Evolutionary conservation across 2,113 vertebrate genomes (phyloP).

Genomic region (Morone chrysops): DNA sequence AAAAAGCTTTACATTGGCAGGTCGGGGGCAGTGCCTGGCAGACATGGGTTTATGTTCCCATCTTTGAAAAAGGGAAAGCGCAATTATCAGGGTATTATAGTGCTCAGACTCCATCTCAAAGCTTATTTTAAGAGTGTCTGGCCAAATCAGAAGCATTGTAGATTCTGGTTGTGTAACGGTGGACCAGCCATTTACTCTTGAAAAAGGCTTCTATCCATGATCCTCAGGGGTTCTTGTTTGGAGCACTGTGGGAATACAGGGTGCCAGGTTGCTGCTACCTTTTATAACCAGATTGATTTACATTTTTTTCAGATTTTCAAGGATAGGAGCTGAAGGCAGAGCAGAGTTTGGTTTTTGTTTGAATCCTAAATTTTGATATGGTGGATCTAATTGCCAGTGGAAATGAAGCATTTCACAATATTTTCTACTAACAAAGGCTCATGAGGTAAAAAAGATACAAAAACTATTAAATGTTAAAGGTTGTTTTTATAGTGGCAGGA

Average conservation of each 20-base stretch:
- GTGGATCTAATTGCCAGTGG: neutral
- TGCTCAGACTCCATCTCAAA: neutral
- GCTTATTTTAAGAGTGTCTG: neutral
- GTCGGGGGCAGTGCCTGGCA: neutral
- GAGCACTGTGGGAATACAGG: neutral
- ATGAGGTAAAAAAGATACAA: neutral
- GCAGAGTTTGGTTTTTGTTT: neutral
- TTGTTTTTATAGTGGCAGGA: neutral
- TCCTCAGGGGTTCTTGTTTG: neutral
- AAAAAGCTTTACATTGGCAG: neutral
- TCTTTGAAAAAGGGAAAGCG: neutral
- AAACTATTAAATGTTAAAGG: neutral
- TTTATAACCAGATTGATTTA: neutral
- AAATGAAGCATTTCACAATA: neutral
- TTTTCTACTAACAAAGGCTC: neutral
- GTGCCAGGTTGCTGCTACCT: neutral
- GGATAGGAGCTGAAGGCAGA: neutral
- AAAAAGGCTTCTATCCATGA: neutral
- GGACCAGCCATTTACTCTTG: neutral
- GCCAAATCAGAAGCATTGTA: neutral
- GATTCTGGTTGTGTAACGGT: neutral
- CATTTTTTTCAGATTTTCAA: neutral
- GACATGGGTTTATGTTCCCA: neutral
- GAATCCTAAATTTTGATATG: neutral
- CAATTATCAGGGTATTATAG: neutral